These are phyloP conservation scores for Anguilla japonica DNA, from an alignment of 2,113 vertebrate species.

Conservation along the genomic window DNA sequence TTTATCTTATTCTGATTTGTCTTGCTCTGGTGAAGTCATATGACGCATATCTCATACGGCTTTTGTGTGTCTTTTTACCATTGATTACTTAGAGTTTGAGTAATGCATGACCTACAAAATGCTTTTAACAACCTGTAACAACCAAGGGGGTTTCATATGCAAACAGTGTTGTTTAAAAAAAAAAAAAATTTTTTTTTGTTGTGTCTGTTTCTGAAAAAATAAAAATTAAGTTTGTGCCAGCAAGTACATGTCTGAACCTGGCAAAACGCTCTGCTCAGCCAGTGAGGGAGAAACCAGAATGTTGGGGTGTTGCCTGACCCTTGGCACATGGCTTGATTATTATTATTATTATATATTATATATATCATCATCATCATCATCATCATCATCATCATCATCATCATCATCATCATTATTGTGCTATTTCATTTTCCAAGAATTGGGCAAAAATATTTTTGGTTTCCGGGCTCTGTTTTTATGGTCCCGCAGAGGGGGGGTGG, in stretches of 20 bases:
- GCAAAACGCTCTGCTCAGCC: no score
- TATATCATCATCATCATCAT: no score
- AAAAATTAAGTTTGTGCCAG: background rate
- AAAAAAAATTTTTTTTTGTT: background rate
- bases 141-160: background rate
- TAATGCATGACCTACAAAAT: background rate
- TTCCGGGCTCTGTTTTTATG: background rate
- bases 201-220: no score
- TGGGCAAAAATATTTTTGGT: background rate
- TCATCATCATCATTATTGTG: no score
- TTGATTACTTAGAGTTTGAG: background rate
- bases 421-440: background rate
- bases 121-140: background rate
- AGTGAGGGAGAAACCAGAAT: no score
- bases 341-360: no score
- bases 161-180: background rate
- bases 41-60: background rate
- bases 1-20: background rate
- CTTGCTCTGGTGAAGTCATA: background rate
- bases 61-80: background rate
- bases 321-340: no score
- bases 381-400: no score
- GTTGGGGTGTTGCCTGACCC: no score
- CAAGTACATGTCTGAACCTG: background rate
- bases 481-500: background rate